Percentiles rank a stretch among this genome's conserved stretches.
These are phyloP conservation scores for Pseudorectes ferrugineus DNA, from an alignment of 2,113 vertebrate genomes.

Conservation along the genomic window DNA sequence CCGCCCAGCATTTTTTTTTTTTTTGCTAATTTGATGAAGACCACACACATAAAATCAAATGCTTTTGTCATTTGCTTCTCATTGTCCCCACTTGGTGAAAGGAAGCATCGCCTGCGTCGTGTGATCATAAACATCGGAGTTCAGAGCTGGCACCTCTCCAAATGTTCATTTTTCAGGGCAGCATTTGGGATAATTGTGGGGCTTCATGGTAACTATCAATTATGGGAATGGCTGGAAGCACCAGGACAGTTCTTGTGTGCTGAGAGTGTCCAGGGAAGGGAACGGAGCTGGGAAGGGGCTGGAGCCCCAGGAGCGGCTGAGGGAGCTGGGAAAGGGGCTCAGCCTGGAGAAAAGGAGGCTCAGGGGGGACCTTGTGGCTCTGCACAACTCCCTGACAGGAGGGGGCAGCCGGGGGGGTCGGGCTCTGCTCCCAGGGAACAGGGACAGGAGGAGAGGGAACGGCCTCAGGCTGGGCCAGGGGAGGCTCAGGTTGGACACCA, in stretches of 20 bases:
- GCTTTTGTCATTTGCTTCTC: constrained; percentile 52
- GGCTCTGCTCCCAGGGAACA: neutral
- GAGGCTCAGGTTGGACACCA: neutral
- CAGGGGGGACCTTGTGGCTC: neutral
- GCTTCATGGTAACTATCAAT: neutral
- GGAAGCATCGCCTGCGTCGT: neutral
- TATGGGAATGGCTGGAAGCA: neutral
- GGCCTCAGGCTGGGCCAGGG: neutral
- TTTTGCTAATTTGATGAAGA: constrained; percentile 42
- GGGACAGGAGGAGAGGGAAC: neutral
- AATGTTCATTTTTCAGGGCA: constrained; percentile 1
- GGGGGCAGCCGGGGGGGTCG: too few relatives aligned
- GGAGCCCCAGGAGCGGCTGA: neutral
- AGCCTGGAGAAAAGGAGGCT: neutral
- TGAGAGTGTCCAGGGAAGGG: neutral
- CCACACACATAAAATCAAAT: constrained; percentile 51
- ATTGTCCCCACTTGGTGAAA: constrained; percentile 37
- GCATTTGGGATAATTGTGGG: neutral
- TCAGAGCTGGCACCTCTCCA: neutral
- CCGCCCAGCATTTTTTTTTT: neutral
- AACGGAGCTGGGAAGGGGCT: neutral
- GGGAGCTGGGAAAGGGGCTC: neutral
- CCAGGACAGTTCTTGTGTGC: neutral
- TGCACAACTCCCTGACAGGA: too few relatives aligned
- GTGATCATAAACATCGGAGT: neutral